phyloP scores from a whole-genome alignment of 2,113 vertebrate genomes.

The Pseudonaja textilis region DNA sequence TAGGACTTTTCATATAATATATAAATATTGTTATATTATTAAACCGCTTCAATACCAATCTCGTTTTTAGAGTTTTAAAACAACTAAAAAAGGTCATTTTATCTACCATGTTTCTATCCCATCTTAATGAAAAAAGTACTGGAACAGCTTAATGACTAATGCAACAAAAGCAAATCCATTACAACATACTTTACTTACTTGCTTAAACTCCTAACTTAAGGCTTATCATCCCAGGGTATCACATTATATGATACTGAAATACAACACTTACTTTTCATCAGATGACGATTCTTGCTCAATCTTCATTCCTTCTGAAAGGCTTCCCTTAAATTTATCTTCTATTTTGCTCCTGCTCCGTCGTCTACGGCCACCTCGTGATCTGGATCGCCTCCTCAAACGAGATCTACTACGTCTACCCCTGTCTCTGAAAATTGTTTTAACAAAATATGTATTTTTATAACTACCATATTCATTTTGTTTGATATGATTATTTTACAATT shows the following conservation, averaged over 20 bases:
- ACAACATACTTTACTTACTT: neutral
- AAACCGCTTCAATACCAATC: neutral
- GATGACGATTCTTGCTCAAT: slow-evolving; percentile 90
- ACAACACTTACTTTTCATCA: slow-evolving; percentile 86
- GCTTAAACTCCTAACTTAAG: neutral
- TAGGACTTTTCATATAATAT: neutral
- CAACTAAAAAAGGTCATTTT: neutral
- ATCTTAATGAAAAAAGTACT: neutral
- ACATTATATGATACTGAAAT: neutral
- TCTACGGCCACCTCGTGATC: slow-evolving; percentile 79
- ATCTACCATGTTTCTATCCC: neutral
- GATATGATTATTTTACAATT: neutral
- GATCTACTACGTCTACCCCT: slow-evolving; percentile 80
- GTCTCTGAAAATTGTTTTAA: slow-evolving; percentile 69
- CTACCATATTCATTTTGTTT: neutral
- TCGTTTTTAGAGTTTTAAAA: neutral
- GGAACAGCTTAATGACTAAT: neutral
- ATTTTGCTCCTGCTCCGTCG: slow-evolving; percentile 83
- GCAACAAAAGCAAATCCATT: neutral
- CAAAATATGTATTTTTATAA: neutral
- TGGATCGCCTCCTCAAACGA: slow-evolving; percentile 84
- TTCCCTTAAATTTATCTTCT: slow-evolving; percentile 98
- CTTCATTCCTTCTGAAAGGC: slow-evolving; percentile 98
- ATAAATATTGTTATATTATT: neutral
- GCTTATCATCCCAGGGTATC: neutral